A percentile compares a stretch with the other conserved stretches of the same genome.
phyloP scores from a whole-genome alignment of 2,888 invertebrate genomes.

The Norana najaformis region DNA sequence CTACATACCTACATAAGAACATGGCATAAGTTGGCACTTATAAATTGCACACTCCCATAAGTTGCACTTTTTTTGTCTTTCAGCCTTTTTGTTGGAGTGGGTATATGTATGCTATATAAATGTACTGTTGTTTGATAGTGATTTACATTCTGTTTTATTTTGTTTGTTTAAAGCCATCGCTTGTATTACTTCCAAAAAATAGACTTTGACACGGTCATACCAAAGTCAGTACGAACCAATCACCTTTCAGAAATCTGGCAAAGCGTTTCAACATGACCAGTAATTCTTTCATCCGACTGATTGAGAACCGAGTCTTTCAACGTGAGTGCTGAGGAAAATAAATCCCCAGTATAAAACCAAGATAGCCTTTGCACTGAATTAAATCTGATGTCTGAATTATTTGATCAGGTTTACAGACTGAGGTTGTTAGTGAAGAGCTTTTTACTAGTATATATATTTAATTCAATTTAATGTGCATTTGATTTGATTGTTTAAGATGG shows the following conservation, averaged over 20 bases:
- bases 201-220: constrained; percentile 46
- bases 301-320: neutral
- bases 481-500: neutral
- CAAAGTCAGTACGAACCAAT: constrained; percentile 15
- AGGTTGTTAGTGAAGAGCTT: too few species aligned
- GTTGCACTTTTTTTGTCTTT: neutral
- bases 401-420: neutral
- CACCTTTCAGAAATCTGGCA: neutral
- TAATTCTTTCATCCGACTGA: neutral
- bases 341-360: too few species aligned
- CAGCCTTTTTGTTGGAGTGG: neutral
- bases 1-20: too few species aligned
- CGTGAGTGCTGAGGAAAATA: neutral
- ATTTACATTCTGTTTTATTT: neutral
- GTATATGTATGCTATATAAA: neutral
- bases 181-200: constrained; percentile 62
- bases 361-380: too few species aligned
- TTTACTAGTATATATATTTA: neutral
- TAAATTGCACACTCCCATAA: neutral
- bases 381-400: too few species aligned
- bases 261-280: neutral
- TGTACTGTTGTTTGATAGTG: too few species aligned
- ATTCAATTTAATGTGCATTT: neutral
- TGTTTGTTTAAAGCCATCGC: constrained; percentile 59
- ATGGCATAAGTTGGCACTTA: too few species aligned